A percentile compares a stretch with the other conserved stretches of the same genome.
Evolutionary conservation across 2,888 invertebrate genomes (phyloP).

Genomic region (Bursaphelenchus okinawaensis): DNA sequence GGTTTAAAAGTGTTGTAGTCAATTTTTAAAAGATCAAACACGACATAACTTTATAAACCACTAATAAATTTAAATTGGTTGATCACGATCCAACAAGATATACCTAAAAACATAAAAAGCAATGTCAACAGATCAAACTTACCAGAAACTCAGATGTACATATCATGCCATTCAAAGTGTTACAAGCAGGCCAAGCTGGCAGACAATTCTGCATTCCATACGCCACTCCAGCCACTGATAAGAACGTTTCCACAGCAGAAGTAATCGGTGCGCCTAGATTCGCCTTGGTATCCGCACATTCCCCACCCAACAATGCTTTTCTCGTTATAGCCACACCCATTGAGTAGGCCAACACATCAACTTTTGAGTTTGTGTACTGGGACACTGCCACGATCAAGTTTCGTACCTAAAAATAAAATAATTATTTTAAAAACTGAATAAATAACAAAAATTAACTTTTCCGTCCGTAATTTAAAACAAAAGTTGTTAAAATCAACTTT

Average conservation of each 20-base stretch:
- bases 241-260: conserved; percentile 39
- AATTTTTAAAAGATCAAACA: too few species aligned
- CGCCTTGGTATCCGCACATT: conserved; percentile 53
- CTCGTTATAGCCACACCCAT: conserved; percentile 50
- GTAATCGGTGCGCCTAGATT: conserved; percentile 47
- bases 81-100: neutral
- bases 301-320: conserved; percentile 54
- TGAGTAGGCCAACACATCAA: conserved; percentile 53
- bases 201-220: conserved; percentile 22
- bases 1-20: too few species aligned
- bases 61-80: neutral
- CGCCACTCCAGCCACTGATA: conserved; percentile 47
- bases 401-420: conserved; percentile 36
- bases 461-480: too few species aligned
- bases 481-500: neutral
- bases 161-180: conserved; percentile 19
- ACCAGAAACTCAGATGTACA: conserved; percentile 17
- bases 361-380: conserved; percentile 42
- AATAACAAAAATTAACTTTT: neutral
- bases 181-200: conserved; percentile 19
- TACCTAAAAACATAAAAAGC: neutral
- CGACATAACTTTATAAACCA: neutral
- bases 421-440: neutral
- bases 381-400: conserved; percentile 45
- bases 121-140: neutral